Evolutionary conservation across 2,797 vertebrate genomes (phyloP), one percentile per base, ranked within the genome.

Genomic region (Denticeps clupeoides): DNA sequence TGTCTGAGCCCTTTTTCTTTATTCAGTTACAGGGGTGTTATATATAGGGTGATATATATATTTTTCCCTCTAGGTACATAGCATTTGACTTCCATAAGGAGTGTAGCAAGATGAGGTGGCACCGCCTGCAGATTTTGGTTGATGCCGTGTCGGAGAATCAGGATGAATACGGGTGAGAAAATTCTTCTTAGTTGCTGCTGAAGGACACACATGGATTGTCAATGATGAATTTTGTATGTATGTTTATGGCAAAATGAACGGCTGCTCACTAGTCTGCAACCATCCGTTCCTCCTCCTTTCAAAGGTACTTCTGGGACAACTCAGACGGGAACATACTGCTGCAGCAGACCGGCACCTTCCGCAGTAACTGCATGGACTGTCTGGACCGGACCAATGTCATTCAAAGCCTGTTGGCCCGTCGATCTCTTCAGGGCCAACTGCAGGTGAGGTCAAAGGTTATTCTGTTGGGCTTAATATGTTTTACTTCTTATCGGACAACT

Each of bases 41-140:
- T 3, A 25, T 2, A 2, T 25, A 4, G 25, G 2, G 2, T 25
- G 24, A 2, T 25, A 25, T n/a, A n/a, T n/a, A n/a, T n/a, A n/a
- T n/a, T n/a, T n/a, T n/a, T n/a, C n/a, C n/a, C 49, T 51, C 44
- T 58, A 99, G 94, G 40, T 99, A 99, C 0, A 33, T 91, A 41
- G 89, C 94, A 0, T 99, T 95, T 53, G 94, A 99, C 72, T 99
- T 99, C 73, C 93, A 99, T 75, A 97, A 97, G 74, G 94, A 99
- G 69, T 99, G 94, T 78, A 93, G 89, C 67, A 81, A 80, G 45
- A 96, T 99, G 93, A 82, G 93, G 45, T 98, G 94, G 94, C 89
- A 97, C 58, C 87, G 94, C 2, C 84, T 99, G 1, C 90, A 91
- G 65, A 86, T 96, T 69, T 62, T 99, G 40, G 65, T 99, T 73